Evolutionary conservation across 2,797 vertebrate genomes (phyloP).

Genomic region (Poecilia gillii): DNA sequence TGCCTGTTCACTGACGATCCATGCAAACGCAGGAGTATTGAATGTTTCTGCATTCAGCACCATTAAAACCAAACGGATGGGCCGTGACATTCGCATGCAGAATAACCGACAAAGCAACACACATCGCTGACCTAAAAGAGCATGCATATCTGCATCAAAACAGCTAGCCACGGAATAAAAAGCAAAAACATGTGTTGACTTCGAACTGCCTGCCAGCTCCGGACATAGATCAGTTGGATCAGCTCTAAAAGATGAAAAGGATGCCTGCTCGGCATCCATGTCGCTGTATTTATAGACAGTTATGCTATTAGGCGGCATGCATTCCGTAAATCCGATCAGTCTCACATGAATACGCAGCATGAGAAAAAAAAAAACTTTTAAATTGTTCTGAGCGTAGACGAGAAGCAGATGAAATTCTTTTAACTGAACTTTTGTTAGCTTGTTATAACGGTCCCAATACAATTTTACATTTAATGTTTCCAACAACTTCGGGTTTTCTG

Average conservation of each 20-base stretch:
- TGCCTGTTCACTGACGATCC: conserved; percentile 56
- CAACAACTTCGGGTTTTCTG: not conserved
- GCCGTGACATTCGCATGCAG: not conserved
- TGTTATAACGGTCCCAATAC: conserved; percentile 38
- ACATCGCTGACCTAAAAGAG: not conserved
- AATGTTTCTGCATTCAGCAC: conserved; percentile 12
- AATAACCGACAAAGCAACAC: conserved; percentile 7
- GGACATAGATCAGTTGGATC: conserved; percentile 17
- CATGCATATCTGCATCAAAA: not conserved
- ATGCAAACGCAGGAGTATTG: conserved; percentile 53
- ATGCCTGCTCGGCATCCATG: conserved; percentile 41
- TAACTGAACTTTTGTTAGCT: conserved; percentile 59
- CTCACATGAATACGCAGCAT: conserved; percentile 15
- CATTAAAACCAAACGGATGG: conserved; percentile 5
- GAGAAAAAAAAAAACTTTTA: not conserved
- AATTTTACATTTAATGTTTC: not conserved
- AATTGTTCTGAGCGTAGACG: not conserved
- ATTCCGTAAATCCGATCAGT: conserved; percentile 44
- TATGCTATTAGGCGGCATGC: conserved; percentile 41
- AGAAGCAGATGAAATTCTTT: not conserved
- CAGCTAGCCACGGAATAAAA: not conserved
- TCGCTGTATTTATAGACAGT: conserved; percentile 61
- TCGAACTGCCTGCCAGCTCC: conserved; percentile 18
- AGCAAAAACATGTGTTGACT: not conserved
- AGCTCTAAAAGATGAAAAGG: conserved; percentile 23